Evolutionary conservation across 1,140 invertebrate genomes (phyloP).

Genomic region (Leptinotarsa lineolata): DNA sequence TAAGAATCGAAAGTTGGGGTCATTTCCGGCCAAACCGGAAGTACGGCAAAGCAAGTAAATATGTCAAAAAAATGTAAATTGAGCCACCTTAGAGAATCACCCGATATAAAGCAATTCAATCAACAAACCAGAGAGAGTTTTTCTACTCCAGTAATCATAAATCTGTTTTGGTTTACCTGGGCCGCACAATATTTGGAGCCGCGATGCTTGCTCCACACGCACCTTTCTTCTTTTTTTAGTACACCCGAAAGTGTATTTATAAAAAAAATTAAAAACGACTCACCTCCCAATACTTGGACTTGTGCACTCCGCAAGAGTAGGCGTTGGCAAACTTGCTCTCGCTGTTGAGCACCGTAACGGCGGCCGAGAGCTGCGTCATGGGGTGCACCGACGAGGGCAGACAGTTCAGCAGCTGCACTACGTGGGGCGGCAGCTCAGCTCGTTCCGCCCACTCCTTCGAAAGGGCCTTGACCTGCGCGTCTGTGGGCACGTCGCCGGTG

Average conservation of each 20-base stretch:
- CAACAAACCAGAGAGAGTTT: too few species aligned
- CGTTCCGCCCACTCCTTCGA: conserved; percentile 85
- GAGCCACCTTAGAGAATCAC: too few species aligned
- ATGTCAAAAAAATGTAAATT: too few species aligned
- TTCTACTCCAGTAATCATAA: too few species aligned
- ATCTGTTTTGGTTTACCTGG: too few species aligned
- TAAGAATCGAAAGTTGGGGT: too few species aligned
- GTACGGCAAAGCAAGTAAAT: too few species aligned
- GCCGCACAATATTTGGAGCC: too few species aligned
- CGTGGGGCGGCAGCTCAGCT: conserved; percentile 81
- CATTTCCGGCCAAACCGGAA: too few species aligned
- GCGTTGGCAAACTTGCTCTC: conserved; percentile 88
- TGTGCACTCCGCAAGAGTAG: conserved; percentile 79
- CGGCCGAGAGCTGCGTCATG: conserved; percentile 87
- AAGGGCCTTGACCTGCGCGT: conserved; percentile 73
- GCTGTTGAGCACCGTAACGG: conserved; percentile 80
- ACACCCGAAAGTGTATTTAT: background rate
- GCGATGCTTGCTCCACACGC: too few species aligned
- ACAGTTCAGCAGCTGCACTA: conserved; percentile 87
- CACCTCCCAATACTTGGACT: conserved; percentile 81
- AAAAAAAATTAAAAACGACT: conserved; percentile 51
- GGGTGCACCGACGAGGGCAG: conserved; percentile 83
- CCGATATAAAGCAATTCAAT: too few species aligned
- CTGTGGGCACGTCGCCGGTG: conserved; percentile 82
- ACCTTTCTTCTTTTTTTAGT: too few species aligned